Percentiles rank a stretch among this genome's conserved stretches.
Evolutionary conservation across 2,888 invertebrate species (phyloP).

Genomic region (Apomyelois bistriatella): DNA sequence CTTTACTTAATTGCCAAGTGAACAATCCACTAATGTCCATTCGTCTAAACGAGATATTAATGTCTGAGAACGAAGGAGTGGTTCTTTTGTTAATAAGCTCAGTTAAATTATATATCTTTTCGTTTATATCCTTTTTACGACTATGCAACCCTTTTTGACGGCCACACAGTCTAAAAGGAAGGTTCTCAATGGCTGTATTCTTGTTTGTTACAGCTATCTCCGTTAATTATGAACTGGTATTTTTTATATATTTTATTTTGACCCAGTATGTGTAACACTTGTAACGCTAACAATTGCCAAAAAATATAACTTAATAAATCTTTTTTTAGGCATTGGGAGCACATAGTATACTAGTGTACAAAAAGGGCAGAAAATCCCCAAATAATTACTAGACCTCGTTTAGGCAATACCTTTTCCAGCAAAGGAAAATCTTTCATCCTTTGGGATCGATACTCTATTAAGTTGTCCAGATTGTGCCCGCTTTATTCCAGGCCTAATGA

Average conservation of each 20-base stretch:
- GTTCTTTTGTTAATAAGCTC: neutral
- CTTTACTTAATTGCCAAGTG: neutral
- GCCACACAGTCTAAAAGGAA: no score
- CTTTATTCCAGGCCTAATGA: neutral
- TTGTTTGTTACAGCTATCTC: no score
- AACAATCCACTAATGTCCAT: conserved; percentile 1
- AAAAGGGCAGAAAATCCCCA: no score
- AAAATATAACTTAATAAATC: no score
- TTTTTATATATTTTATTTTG: no score
- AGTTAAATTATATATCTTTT: neutral
- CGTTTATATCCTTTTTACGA: neutral
- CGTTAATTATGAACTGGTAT: no score
- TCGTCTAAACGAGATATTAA: neutral
- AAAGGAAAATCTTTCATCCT: neutral
- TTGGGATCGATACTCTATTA: neutral
- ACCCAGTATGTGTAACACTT: no score
- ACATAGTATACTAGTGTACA: no score
- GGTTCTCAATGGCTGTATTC: no score
- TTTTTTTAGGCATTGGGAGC: no score
- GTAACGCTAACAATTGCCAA: no score
- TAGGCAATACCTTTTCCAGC: neutral
- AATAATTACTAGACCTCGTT: neutral
- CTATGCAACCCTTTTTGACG: neutral
- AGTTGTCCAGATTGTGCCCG: neutral
- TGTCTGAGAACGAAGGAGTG: neutral